Percentiles rank a stretch among this genome's conserved stretches.
phyloP scores from a whole-genome alignment of 2,797 vertebrate species.

The Eupleurogrammus muticus region DNA sequence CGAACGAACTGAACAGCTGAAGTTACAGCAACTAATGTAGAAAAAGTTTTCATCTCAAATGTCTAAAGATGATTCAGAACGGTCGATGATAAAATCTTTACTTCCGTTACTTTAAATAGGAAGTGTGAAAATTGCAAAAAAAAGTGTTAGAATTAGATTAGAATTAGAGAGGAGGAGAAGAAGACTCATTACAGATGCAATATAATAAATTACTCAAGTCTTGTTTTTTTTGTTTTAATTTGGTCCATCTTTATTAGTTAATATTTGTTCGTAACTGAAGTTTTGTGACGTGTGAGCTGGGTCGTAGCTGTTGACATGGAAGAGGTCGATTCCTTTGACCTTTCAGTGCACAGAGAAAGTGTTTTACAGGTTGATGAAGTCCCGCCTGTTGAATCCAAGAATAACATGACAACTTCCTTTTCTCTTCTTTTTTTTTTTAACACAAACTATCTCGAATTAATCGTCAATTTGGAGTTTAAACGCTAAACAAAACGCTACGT shows the following conservation, averaged over 20 bases:
- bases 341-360: slow-evolving; percentile 23
- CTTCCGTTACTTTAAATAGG: too few species aligned
- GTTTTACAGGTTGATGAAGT: slow-evolving; percentile 11
- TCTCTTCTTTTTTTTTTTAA: background rate
- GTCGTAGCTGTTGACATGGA: slow-evolving; percentile 41
- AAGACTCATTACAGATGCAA: too few species aligned
- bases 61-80: too few species aligned
- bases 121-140: too few species aligned
- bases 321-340: slow-evolving; percentile 32
- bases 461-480: background rate
- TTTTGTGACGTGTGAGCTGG: slow-evolving; percentile 39
- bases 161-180: too few species aligned
- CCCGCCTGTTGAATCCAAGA: slow-evolving; percentile 12
- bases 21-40: too few species aligned
- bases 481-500: slow-evolving; percentile 39
- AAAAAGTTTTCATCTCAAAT: too few species aligned
- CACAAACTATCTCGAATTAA: slow-evolving; percentile 1
- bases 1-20: too few species aligned
- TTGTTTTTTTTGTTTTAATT: slow-evolving; percentile 56
- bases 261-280: slow-evolving; percentile 45
- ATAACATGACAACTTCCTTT: slow-evolving; percentile 5
- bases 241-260: slow-evolving; percentile 74
- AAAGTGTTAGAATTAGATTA: too few species aligned
- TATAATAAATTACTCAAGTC: slow-evolving; percentile 48
- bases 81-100: too few species aligned